Evolutionary conservation across 2,888 invertebrate genomes (phyloP), one percentile per base, ranked within the genome.

Genomic region (Diogma glabrata): DNA sequence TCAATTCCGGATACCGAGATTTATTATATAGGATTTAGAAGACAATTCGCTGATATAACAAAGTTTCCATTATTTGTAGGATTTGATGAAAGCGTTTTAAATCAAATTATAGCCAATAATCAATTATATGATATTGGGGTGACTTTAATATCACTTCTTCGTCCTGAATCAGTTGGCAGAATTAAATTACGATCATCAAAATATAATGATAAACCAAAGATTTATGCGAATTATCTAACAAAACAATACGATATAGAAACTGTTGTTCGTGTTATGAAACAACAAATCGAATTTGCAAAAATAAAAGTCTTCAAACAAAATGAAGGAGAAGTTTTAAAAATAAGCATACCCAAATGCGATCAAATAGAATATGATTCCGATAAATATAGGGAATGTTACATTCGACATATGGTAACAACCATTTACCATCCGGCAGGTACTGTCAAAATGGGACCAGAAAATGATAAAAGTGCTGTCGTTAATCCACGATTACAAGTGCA

Each of bases 381-480:
- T 43, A 62, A 62, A 0, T 81, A 77, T 61, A 77, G 78, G 76
- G 66, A 67, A 54, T 82, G 82, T 60, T 72, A 76, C 33, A 71
- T 76, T 6, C 67, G 71, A 14, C 69, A 76, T 54, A 70, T 77
- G 64, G 72, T 71, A 8, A 67, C 72, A 1, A 75, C 77, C 1
- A 62, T 76, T 23, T 84, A 81, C 64, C 85, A 87, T 62, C 79
- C 82, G 1, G 77, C 78, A 1, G 81, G 85, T 46, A 84, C 82
- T 1, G 77, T 76, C 47, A 80, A 79, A 65, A 86, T 86, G 82
- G 84, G 82, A 1, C 64, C 68, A 2, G 52, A 56, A 1, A 51
- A 55, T 0, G 75, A 77, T 59, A 58, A 61, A 0, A 57, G 58
- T 0, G 67, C 75, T 1, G 79, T 81, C 0, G 76, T 80, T 2